Evolutionary conservation across 2,888 invertebrate species (phyloP).

Genomic region (Microctonus brassicae): DNA sequence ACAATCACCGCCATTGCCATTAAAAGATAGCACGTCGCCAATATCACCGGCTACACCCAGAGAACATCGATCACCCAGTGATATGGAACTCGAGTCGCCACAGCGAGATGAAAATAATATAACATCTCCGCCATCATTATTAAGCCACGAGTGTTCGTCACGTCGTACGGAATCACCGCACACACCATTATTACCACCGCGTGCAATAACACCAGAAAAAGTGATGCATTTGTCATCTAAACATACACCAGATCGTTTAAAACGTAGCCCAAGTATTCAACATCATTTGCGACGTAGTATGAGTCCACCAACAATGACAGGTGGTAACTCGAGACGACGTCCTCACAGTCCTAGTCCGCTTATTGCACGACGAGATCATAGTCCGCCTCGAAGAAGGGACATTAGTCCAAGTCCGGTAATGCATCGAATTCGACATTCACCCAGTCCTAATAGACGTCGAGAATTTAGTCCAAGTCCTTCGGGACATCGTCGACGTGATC

Average conservation of each 20-base stretch:
- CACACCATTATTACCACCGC: slow-evolving; percentile 77
- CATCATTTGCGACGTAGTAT: slow-evolving; percentile 50
- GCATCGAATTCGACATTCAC: slow-evolving; percentile 60
- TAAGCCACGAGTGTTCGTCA: slow-evolving; percentile 36
- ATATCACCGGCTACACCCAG: slow-evolving; percentile 74
- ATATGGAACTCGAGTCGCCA: slow-evolving; percentile 65
- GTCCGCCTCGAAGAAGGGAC: slow-evolving; percentile 59
- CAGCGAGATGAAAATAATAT: slow-evolving; percentile 43
- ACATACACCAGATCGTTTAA: slow-evolving; percentile 51
- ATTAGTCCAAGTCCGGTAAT: slow-evolving; percentile 55
- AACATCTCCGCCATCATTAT: slow-evolving; percentile 51
- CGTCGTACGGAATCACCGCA: slow-evolving; percentile 76
- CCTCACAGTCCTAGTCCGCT: slow-evolving; percentile 66
- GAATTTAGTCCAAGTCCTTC: slow-evolving; percentile 62
- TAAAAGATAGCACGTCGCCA: slow-evolving; percentile 74
- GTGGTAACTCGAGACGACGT: slow-evolving; percentile 53
- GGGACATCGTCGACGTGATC: slow-evolving; percentile 57
- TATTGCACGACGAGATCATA: slow-evolving; percentile 54
- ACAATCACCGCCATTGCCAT: slow-evolving; percentile 71
- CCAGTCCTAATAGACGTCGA: slow-evolving; percentile 59
- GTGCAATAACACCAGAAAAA: slow-evolving; percentile 42
- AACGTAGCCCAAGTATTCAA: slow-evolving; percentile 50
- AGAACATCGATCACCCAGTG: slow-evolving; percentile 67
- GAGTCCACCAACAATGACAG: slow-evolving; percentile 48
- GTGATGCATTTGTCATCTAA: slow-evolving; percentile 24